Percentiles rank a stretch among this genome's conserved stretches.
Evolutionary conservation across 2,113 vertebrate genomes (phyloP).

Genomic region (Chlorodrepanis virens): DNA sequence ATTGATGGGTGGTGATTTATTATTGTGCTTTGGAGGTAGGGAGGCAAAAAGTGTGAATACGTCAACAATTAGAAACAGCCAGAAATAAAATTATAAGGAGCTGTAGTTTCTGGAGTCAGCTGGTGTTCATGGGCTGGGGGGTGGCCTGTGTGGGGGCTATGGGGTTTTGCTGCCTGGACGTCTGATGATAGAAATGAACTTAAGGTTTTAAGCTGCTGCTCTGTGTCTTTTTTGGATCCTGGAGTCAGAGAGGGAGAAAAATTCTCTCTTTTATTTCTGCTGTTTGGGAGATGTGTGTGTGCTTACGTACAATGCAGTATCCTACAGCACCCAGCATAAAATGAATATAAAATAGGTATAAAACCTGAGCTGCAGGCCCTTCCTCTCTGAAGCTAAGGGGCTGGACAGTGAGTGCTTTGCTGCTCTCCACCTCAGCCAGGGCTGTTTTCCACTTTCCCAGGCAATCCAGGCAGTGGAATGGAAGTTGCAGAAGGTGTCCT

Average conservation of each 20-base stretch:
- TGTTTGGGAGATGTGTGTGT: background rate
- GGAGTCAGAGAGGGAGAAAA: background rate
- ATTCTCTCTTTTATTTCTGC: background rate
- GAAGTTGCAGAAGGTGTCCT: background rate
- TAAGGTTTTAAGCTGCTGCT: background rate
- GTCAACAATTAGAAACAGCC: background rate
- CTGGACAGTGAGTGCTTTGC: background rate
- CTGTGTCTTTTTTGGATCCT: background rate
- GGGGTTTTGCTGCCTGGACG: background rate
- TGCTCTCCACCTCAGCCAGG: accelerated
- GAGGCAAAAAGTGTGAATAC: background rate
- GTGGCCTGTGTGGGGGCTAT: background rate
- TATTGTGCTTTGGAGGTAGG: background rate
- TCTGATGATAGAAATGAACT: background rate
- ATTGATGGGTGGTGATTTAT: background rate
- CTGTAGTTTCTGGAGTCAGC: background rate
- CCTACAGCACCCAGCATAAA: background rate
- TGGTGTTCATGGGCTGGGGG: background rate
- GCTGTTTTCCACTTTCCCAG: background rate
- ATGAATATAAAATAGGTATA: background rate
- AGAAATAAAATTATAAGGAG: background rate
- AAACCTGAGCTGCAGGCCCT: background rate
- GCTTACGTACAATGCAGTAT: accelerated
- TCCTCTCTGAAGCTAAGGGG: background rate
- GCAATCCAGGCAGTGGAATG: background rate